Conservation (phyloP, 2,888 invertebrate genomes). For the Marasmarcha lunaedactyla region DNA sequence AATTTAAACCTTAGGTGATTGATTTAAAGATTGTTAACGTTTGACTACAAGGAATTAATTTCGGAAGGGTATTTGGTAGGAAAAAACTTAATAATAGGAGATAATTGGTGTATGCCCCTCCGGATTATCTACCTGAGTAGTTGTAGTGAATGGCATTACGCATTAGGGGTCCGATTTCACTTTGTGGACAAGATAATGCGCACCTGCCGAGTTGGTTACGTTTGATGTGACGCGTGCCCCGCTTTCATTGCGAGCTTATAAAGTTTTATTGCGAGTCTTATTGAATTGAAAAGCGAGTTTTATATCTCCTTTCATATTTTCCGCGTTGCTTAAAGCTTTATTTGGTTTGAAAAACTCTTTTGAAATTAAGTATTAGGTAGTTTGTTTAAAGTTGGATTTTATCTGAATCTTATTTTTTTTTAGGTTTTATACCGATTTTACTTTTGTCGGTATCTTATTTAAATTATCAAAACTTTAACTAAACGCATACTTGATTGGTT, state of each 20-base stretch:
- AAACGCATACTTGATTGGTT: too few relatives aligned
- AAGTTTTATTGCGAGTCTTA: too few relatives aligned
- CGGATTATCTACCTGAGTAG: constrained; percentile 61
- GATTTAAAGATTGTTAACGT: constrained; percentile 4
- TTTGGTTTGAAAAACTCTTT: too few relatives aligned
- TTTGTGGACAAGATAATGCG: constrained; percentile 17
- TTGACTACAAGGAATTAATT: neutral
- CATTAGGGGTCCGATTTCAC: constrained; percentile 18
- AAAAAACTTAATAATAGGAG: constrained; percentile 28
- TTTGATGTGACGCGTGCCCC: constrained; percentile 45
- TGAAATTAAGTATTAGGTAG: too few relatives aligned
- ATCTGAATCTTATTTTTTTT: too few relatives aligned
- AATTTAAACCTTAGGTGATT: constrained; percentile 18
- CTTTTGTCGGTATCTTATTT: too few relatives aligned
- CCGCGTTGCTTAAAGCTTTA: too few relatives aligned
- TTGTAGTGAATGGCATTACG: constrained; percentile 31
- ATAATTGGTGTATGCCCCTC: constrained; percentile 47
- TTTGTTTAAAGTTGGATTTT: too few relatives aligned
- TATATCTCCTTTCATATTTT: too few relatives aligned
- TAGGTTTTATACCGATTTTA: too few relatives aligned
- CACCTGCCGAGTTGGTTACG: constrained; percentile 46
- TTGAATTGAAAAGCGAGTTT: too few relatives aligned
- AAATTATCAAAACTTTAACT: too few relatives aligned
- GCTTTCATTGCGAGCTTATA: constrained; percentile 17
- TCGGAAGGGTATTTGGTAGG: neutral